Evolutionary conservation across 2,113 vertebrate genomes (phyloP), one percentile per base, ranked within the genome.

Genomic region (Patagioenas fasciata): DNA sequence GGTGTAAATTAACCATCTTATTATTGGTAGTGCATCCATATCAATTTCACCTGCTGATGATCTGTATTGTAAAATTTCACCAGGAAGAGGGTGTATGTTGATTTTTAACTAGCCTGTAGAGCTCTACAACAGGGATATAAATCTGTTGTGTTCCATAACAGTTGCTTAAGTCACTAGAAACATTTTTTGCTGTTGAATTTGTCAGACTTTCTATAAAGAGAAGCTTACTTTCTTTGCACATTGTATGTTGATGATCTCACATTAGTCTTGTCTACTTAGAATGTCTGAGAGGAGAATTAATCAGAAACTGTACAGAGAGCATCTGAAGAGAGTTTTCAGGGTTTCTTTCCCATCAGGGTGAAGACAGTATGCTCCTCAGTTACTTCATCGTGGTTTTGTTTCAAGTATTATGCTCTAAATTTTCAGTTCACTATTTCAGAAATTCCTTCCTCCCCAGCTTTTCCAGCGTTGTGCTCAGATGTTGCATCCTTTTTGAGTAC

Each of bases 171-270:
- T 93, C 56, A 34, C 47, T 91, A 91, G 83, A 81, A 95, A 95
- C 93, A 94, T 50, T 91, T 85, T 74, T 93, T 97, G 56, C 60
- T 90, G 32, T 94, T 93, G 72, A 93, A 66, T 48, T 32, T 67
- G 88, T 44, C 1, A 53, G 53, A 91, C 92, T 95, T 94, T 83
- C 82, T 80, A 85, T 91, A 91, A 74, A 82, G 60, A 28, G 38
- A 92, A 89, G n/a, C 54, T 78, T 88, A 86, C 70, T 93, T 78
- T 94, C 81, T 88, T 93, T 38, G 48, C 34, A 24, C 34, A 54
- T 24, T 94, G 73, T 66, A 36, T 79, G 67, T 51, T 91, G 92
- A 94, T 92, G 48, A 65, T 81, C 69, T 84, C 36, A 81, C 58
- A 70, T 94, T 89, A 71, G 28, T 81, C 67, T 85, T 44, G 57